phyloP scores from a whole-genome alignment of 2,113 vertebrate genomes.

The Neolamprologus cancellatus region DNA sequence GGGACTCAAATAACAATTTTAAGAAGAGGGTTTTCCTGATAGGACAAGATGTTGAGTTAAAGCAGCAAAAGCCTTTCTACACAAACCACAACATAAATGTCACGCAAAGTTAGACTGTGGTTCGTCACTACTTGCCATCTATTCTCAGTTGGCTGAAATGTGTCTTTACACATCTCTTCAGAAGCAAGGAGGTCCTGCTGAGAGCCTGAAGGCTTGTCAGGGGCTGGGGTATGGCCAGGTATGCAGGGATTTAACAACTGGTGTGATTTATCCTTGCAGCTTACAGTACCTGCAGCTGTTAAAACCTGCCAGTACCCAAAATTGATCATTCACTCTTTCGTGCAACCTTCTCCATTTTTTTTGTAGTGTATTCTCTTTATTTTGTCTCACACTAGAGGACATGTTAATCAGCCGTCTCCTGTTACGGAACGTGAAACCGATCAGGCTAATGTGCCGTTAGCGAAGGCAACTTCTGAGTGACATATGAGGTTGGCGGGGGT shows the following conservation, averaged over 20 bases:
- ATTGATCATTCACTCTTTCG: not conserved
- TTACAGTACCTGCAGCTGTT: not conserved
- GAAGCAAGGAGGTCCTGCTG: not conserved
- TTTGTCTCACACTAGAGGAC: not conserved
- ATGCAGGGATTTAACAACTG: not conserved
- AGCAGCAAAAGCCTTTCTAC: not conserved
- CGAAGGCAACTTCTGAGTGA: conserved; percentile 37
- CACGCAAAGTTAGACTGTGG: not conserved
- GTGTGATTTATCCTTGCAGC: not conserved
- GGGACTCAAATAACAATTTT: not conserved
- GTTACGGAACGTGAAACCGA: not conserved
- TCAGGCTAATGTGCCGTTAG: conserved; percentile 21
- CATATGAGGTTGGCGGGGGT: conserved; percentile 35
- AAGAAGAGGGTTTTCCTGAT: not conserved
- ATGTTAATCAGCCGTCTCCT: not conserved
- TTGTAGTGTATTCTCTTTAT: not conserved
- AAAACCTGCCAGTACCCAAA: not conserved
- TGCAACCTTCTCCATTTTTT: not conserved
- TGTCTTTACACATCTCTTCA: conserved; percentile 1
- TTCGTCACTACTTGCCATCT: not conserved
- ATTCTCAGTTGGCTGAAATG: not conserved
- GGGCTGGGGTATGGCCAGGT: not conserved
- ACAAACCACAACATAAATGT: conserved; percentile 12
- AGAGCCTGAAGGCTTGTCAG: not conserved
- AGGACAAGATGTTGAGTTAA: not conserved